phyloP scores from a whole-genome alignment of 2,888 invertebrate genomes.

The Brenthis ino region DNA sequence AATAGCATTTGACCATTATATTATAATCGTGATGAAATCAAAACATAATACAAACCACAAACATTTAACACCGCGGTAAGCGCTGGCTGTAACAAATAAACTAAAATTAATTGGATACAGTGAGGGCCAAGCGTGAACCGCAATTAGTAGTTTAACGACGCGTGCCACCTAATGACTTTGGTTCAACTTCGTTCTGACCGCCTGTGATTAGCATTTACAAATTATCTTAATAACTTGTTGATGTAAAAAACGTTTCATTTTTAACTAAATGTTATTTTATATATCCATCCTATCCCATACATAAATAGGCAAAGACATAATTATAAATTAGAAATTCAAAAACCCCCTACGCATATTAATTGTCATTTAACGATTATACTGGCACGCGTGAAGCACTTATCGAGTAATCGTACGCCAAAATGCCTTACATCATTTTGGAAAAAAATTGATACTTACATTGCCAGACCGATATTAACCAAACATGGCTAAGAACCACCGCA shows the following conservation, averaged over 20 bases:
- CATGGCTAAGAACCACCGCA: no score
- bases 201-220: constrained; percentile 40
- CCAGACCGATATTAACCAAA: no score
- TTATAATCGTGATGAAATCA: constrained; percentile 1
- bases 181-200: constrained; percentile 53
- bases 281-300: no score
- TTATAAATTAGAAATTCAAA: no score
- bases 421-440: no score
- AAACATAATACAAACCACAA: background rate
- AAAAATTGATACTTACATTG: no score
- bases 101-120: constrained; percentile 63
- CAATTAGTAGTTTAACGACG: constrained; percentile 71
- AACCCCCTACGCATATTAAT: no score
- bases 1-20: no score
- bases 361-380: no score
- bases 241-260: constrained; percentile 2
- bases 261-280: background rate
- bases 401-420: no score
- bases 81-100: constrained; percentile 30
- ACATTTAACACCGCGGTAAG: constrained; percentile 13
- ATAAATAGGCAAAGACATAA: no score
- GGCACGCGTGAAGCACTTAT: no score
- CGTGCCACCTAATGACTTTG: constrained; percentile 65
- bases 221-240: constrained; percentile 34
- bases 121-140: constrained; percentile 53